Evolutionary conservation across 2,888 invertebrate genomes (phyloP), one percentile per base, ranked within the genome.

Genomic region (Erebia ligea): DNA sequence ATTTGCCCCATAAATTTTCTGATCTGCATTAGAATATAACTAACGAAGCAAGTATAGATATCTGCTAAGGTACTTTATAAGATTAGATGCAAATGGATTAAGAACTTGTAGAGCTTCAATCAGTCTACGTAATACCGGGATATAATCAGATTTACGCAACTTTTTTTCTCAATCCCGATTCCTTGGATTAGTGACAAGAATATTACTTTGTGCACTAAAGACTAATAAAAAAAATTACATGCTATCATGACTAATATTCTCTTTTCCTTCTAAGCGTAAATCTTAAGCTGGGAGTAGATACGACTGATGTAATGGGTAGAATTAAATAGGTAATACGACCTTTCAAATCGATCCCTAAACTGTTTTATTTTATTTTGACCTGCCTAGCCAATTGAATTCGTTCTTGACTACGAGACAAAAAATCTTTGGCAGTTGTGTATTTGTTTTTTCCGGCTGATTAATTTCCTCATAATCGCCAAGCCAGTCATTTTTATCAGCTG

Each of bases 41-140:
- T 45, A 72, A 67, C 59, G 68, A 67, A 52, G 70, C 57, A 65
- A 42, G 54, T 69, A 73, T 71, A 70, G 73, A 69, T 79, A 79
- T 73, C 81, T 84, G 88, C 86, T 90, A 91, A 92, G 91, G 90
- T 84, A 88, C 87, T 75, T 91, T 92, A 92, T 91, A 92, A 91
- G 92, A 92, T 92, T 92, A 92, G 91, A 90, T 91, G 90, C 90
- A 87, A 91, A 90, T 82, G 90, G 91, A 92, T 92, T 89, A 89
- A 82, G 84, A 85, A 83, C 85, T 90, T 91, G 89, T 89, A 83
- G 92, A 87, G 92, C 92, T 92, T 92, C 92, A 80, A 80, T 80
- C 82, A 83, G 85, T 86, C 86, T 83, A 85, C 86, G 83, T 82
- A 82, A 82, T 81, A 77, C 81, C 78, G 77, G 81, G 82, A 78